Percentiles rank a stretch among this genome's conserved stretches.
phyloP scores from a whole-genome alignment of 2,797 vertebrate genomes.

The Clarias laeviceps region DNA sequence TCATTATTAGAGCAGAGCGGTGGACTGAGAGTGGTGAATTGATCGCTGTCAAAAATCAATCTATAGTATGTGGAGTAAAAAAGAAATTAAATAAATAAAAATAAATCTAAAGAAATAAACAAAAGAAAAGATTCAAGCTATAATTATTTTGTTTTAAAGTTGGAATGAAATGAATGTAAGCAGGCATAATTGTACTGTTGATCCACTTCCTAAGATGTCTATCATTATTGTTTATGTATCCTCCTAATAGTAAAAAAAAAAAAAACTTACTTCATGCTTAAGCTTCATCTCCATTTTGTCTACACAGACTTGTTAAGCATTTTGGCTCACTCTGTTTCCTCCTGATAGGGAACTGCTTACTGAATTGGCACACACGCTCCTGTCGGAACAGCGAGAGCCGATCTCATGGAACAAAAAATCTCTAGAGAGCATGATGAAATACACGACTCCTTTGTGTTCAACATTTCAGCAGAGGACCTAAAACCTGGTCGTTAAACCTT shows the following conservation, averaged over 20 bases:
- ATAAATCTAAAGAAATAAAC: conserved; percentile 31
- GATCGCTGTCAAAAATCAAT: conserved; percentile 55
- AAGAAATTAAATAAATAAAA: background rate
- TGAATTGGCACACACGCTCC: conserved; percentile 5
- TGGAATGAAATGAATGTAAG: background rate
- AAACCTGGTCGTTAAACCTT: conserved; percentile 23
- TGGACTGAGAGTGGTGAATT: conserved; percentile 40
- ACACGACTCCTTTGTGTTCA: conserved; percentile 36
- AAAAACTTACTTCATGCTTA: background rate
- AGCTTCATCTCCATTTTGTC: conserved; percentile 28
- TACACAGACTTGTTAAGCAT: conserved; percentile 15
- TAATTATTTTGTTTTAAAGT: background rate
- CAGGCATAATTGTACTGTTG: background rate
- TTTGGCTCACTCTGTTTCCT: conserved; percentile 16
- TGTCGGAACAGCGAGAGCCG: conserved; percentile 24
- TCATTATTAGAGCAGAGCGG: conserved; percentile 49
- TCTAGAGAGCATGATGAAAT: conserved; percentile 48
- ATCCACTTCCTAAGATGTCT: background rate
- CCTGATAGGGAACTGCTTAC: conserved; percentile 21
- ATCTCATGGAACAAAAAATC: conserved; percentile 49
- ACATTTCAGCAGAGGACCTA: conserved; percentile 45
- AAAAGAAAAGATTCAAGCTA: conserved; percentile 48
- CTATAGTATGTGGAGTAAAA: conserved; percentile 40
- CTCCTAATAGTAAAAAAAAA: background rate
- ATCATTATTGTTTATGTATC: conserved; percentile 8